Base-by-base conservation (phyloP, 1,140 invertebrate genomes). In the Drosophila quadrilineata region DNA sequence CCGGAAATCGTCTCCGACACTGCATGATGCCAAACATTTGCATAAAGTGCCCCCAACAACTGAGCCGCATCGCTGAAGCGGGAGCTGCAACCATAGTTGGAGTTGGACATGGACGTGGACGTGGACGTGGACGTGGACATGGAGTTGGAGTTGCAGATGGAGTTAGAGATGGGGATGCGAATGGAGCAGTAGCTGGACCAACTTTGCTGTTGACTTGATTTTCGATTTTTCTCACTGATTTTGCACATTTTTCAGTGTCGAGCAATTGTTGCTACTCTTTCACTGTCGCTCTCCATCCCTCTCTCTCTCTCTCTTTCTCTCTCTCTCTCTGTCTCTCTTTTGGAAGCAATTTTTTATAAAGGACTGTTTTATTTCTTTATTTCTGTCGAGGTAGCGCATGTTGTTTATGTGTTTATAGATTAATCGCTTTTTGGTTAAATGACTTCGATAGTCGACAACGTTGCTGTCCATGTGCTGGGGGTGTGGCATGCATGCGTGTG, bases 401-500 rank as follows among this genome's bases (percentile, higher is more conserved):
- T 87, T 87, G 82, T 87, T 87, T 87, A 87, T 87, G 82, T 87
- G 82, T 87, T 87, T 82, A 87, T 87, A 87, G 82, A 87, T 87
- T 87, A 87, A 87, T 87, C 82, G 82, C 84, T 87, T 82, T 77
- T 87, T 84, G 79, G 74, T 84, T 84, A 84, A 84, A 84, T 84
- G 79, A 84, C 79, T 84, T 71, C 79, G 62, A 85, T 74, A 74
- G 67, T 75, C 76, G 50, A 24, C 66, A 21, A 10, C 9, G 38
- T 41, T 6, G 41, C 8, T 41, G 40, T 40, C 71, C 38, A 14
- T 66, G 41, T 36, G 50, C 1, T 17, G 26, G n/a, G 35, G 50
- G 19, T 35, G 53, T 26, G 48, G 36, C 49, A 41, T 31, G 52
- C 53, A 22, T 17, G 19, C 40, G 16, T 8, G 3, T 9, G 10